These are phyloP conservation scores for Xyrichtys novacula DNA, from an alignment of 2,797 vertebrate species.

Conservation along the genomic window DNA sequence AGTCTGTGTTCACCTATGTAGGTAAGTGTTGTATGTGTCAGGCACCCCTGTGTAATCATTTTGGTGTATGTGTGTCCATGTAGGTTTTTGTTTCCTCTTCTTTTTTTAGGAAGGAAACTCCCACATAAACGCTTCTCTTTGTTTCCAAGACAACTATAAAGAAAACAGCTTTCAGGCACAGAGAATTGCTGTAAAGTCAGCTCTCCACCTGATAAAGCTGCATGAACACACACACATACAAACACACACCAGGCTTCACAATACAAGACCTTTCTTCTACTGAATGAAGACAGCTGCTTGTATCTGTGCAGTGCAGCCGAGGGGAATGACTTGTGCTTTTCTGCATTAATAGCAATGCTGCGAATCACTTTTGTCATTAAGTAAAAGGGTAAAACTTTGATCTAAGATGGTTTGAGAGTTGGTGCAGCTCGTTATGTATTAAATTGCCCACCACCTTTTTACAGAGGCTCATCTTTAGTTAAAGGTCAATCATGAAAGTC, in stretches of 20 bases:
- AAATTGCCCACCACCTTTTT: slow-evolving; percentile 3
- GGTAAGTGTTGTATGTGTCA: not conserved
- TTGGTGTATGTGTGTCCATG: slow-evolving; percentile 12
- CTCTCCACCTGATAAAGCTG: slow-evolving; percentile 33
- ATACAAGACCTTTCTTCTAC: not conserved
- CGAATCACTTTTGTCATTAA: not conserved
- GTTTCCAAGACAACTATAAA: slow-evolving; percentile 68
- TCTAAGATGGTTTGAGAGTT: not conserved
- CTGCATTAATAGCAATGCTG: not conserved
- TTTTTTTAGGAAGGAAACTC: slow-evolving; percentile 36
- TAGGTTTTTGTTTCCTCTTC: slow-evolving; percentile 7
- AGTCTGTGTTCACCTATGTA: slow-evolving; percentile 3
- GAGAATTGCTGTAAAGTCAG: slow-evolving; percentile 44
- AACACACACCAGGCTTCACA: slow-evolving; percentile 7
- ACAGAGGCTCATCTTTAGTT: slow-evolving; percentile 31
- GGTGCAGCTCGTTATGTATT: not conserved
- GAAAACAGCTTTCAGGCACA: slow-evolving; percentile 59
- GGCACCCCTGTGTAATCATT: not conserved
- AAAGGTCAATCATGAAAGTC: slow-evolving; percentile 6
- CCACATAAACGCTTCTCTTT: slow-evolving; percentile 60
- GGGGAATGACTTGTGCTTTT: not conserved
- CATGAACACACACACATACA: not conserved
- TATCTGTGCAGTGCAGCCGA: not conserved
- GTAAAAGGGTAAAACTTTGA: not conserved
- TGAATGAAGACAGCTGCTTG: not conserved